Evolutionary conservation across 2,797 vertebrate species (phyloP), one percentile per base, ranked within the genome.

Genomic region (Bradypodion ventrale): DNA sequence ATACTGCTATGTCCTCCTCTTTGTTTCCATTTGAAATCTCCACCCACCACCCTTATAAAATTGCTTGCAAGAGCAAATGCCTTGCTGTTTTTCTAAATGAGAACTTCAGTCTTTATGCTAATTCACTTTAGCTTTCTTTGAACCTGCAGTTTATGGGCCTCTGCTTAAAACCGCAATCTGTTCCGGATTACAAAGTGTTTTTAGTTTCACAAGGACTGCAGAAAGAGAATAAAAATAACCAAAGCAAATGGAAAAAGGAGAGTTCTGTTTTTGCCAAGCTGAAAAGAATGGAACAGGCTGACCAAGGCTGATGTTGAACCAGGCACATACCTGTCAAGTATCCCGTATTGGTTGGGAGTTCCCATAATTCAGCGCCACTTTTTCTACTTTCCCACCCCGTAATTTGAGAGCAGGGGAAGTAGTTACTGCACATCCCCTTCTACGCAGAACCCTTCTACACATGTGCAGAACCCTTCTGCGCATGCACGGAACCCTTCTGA

Each of bases 71-170:
- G 65, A 85, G 74, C 65, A 81, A 81, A 60, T 1, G 72, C 72
- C 52, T 62, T 62, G 73, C 84, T 69, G 56, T 66, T 81, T 60
- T 52, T 27, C 73, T 76, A 81, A 85, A 81, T 76, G 84, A 85
- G 78, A 75, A 80, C 60, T 66, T 49, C 84, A 81, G 95, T 94
- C 16, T 95, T 96, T 96, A 96, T 95, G 96, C 94, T 96, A 95
- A 96, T 96, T 94, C 59, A 69, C 89, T 93, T 95, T 93, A 94
- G 94, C 94, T 95, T 95, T 94, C 95, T 96, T 96, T 96, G 95
- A 96, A 96, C 94, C 94, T 94, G 90, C 94, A 92, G 91, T 94
- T 96, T 94, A 95, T 90, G 93, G 92, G 94, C 91, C 95, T 93
- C 85, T 87, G 94, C 94, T 95, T 95, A 93, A 95, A 95, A 93